Evolutionary conservation across 2,113 vertebrate species (phyloP), one percentile per base, ranked within the genome.

Genomic region (Ceuthmochares aereus): DNA sequence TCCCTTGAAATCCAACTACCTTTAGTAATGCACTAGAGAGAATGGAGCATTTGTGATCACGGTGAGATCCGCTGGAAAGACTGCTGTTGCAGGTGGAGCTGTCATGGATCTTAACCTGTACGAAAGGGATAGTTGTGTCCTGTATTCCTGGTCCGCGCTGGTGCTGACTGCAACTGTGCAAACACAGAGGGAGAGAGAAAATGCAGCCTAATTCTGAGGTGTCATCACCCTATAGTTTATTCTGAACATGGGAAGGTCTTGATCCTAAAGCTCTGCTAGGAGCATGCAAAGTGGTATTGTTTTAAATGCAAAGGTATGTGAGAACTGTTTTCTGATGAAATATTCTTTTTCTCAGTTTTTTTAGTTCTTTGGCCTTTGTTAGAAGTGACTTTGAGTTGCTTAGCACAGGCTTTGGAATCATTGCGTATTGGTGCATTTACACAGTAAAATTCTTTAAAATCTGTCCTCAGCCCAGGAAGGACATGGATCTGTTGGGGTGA

Each of bases 91-190:
- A 23, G 40, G 29, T 23, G 4, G 14, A 64, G 55, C 58, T 29
- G 16, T 14, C 9, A 1, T 25, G 49, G 8, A 9, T 56, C n/a
- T 6, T 22, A 5, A 12, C 32, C 51, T 10, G 0, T 23, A 0
- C 32, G 9, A 22, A 17, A 59, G 42, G 23, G 22, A 15, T 26
- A 6, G 14, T 5, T 58, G 40, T 20, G 30, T n/a, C 42, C 56
- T 14, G 5, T n/a, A 0, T 27, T 54, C 15, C 37, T 86, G 54
- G 10, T 21, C 19, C 19, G 43, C 9, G 3, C 69, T 51, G n/a
- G 2, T 1, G 0, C 40, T 60, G 27, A 2, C 22, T 29, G 26
- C 34, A 43, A 1, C 22, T 40, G 34, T 26, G 0, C 47, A 45
- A 22, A 42, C 30, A 25, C 45, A 18, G 10, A 27, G 73, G 14